A percentile compares a stretch with the other conserved stretches of the same genome.
These are phyloP conservation scores for Aplysina aerophoba DNA, from an alignment of 37 sponge, comb jelly and placozoan genomes.

Conservation along the genomic window DNA sequence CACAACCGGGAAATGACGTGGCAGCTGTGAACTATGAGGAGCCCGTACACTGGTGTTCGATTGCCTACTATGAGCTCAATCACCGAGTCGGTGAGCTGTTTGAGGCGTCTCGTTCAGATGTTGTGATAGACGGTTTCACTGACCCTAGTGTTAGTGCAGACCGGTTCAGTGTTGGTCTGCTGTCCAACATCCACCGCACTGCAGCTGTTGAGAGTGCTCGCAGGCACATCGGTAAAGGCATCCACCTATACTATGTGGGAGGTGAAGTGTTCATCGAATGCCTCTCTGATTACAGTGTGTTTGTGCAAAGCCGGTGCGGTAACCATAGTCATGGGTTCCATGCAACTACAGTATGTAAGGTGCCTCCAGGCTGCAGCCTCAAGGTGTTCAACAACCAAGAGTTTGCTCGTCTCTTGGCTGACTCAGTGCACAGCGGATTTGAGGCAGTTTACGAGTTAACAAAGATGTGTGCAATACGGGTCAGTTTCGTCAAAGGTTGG, in stretches of 20 bases:
- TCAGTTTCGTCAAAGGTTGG: constrained; percentile 29
- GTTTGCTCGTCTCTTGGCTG: constrained; percentile 31
- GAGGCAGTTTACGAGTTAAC: constrained; percentile 21
- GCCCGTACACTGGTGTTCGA: constrained; percentile 58
- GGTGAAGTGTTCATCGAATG: constrained; percentile 45
- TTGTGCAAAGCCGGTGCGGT: constrained; percentile 49
- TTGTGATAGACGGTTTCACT: constrained; percentile 56
- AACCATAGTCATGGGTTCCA: constrained; percentile 52
- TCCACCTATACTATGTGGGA: constrained; percentile 47
- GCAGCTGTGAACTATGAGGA: constrained; percentile 24
- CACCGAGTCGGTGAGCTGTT: constrained; percentile 38
- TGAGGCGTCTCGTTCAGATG: constrained; percentile 23
- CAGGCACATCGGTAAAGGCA: constrained; percentile 52
- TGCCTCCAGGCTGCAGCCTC: constrained; percentile 40
- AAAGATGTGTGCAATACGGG: constrained; percentile 8
- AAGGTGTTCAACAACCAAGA: constrained; percentile 57
- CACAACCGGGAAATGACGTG: neutral
- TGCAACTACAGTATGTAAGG: constrained; percentile 51
- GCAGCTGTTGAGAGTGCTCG: constrained; percentile 45
- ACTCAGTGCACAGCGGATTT: constrained; percentile 21
- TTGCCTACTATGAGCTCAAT: constrained; percentile 56
- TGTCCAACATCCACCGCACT: constrained; percentile 52
- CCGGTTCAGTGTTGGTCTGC: constrained; percentile 55
- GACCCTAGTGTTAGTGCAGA: constrained; percentile 49
- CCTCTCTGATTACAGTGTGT: constrained; percentile 38